Evolutionary conservation across 2,888 invertebrate species (phyloP), one percentile per base, ranked within the genome.

Genomic region (Chrysopilus asiliformis): DNA sequence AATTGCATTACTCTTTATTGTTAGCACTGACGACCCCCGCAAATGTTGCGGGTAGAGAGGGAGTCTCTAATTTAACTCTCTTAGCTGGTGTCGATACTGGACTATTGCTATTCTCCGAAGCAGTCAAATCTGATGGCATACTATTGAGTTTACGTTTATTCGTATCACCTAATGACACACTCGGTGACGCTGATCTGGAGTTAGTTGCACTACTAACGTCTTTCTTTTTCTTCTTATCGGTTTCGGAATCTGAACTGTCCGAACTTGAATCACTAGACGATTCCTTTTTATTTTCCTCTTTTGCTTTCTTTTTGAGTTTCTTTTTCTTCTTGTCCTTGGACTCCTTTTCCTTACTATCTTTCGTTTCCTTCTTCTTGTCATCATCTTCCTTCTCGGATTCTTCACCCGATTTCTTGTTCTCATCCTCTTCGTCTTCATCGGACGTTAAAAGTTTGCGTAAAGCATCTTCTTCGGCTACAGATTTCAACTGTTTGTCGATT

Each of bases 391-490:
- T 77, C 30, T 80, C 76, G 15, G 76, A 74, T 39, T 80, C 76
- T 50, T 81, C 79, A 3, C 70, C 71, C 37, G 83, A 79, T 57
- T 81, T 76, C 41, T 86, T 79, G 43, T 80, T 76, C 44, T 86
- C 85, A 40, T 86, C 83, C 12, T 87, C 86, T 0, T 83, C 80
- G 38, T 85, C 86, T 53, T 86, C 87, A 53, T 87, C 89, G 0
- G 90, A 90, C 1, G 80, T 83, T 14, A 93, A 68, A 26, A 94
- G 66, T 57, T 90, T 87, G 42, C 72, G 74, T 29, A 93, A 66
- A 0, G 84, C 91, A 48, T 79, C 82, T 55, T 93, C 91, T 53
- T 93, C 90, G 1, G 90, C 89, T 0, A 98, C 97, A 2, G 76
- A 78, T 60, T 79, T 85, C 55, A 85, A 72, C 57, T 84, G 87